Conservation (phyloP, 2,113 vertebrate genomes). For the Pteropus alecto region DNA sequence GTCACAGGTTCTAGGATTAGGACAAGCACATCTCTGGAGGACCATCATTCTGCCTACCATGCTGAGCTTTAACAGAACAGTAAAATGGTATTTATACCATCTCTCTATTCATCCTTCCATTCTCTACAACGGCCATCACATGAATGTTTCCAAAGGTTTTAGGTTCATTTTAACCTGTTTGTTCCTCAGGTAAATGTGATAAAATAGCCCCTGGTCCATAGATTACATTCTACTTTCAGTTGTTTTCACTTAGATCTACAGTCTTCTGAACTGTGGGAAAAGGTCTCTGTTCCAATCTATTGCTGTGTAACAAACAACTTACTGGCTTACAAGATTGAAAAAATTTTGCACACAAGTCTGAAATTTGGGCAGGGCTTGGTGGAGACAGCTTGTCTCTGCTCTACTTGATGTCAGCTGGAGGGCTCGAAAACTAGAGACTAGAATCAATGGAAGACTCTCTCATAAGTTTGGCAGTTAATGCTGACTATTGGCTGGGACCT, state of each 20-base stretch:
- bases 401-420: background rate
- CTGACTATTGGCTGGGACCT: background rate
- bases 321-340: conserved; percentile 23
- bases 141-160: conserved; percentile 12
- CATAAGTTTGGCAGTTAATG: background rate
- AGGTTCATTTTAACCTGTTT: background rate
- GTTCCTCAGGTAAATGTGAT: background rate
- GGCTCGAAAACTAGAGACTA: background rate
- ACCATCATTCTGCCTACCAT: background rate
- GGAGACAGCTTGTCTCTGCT: background rate
- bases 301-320: conserved; percentile 1
- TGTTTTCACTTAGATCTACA: conserved; percentile 8
- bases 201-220: background rate
- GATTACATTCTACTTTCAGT: conserved; percentile 19
- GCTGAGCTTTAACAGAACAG: conserved; percentile 7
- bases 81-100: background rate
- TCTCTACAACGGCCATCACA: background rate
- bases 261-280: conserved; percentile 3
- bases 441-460: background rate
- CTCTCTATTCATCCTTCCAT: background rate
- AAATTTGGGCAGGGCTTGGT: conserved; percentile 12
- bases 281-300: background rate
- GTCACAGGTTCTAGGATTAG: background rate
- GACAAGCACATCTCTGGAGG: background rate
- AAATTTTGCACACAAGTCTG: conserved; percentile 37